A percentile compares a stretch with the other conserved stretches of the same genome.
phyloP scores from a whole-genome alignment of 2,888 invertebrate genomes.

The Coenonympha arcania region DNA sequence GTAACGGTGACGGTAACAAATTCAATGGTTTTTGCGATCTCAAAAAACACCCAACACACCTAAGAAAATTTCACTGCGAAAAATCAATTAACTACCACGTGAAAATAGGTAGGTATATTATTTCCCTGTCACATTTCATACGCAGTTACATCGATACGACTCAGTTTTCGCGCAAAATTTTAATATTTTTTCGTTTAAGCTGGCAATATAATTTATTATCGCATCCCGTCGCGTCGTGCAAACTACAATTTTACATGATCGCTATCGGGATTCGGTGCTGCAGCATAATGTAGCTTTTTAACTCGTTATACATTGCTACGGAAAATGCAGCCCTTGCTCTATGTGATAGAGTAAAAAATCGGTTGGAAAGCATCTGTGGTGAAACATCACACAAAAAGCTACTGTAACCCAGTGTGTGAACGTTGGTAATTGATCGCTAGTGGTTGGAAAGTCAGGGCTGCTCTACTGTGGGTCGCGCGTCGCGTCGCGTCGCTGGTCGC shows the following conservation, averaged over 20 bases:
- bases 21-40: too few relatives aligned
- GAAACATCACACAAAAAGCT: not conserved
- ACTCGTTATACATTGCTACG: not conserved
- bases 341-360: not conserved
- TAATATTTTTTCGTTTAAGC: not conserved
- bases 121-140: not conserved
- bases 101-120: too few relatives aligned
- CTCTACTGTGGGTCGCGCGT: not conserved
- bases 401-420: not conserved
- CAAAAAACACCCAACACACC: too few relatives aligned
- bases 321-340: not conserved
- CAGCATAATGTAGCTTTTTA: not conserved
- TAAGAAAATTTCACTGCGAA: too few relatives aligned
- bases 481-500: constrained; percentile 65
- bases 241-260: constrained; percentile 7
- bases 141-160: not conserved
- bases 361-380: not conserved
- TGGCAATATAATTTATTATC: not conserved
- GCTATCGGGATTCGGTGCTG: constrained; percentile 1
- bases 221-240: not conserved
- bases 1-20: too few relatives aligned
- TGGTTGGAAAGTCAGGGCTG: not conserved
- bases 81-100: too few relatives aligned
- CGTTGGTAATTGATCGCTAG: not conserved
- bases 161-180: not conserved